Conservation (phyloP, 1,140 invertebrate genomes). For the Procambarus virginalis region DNA sequence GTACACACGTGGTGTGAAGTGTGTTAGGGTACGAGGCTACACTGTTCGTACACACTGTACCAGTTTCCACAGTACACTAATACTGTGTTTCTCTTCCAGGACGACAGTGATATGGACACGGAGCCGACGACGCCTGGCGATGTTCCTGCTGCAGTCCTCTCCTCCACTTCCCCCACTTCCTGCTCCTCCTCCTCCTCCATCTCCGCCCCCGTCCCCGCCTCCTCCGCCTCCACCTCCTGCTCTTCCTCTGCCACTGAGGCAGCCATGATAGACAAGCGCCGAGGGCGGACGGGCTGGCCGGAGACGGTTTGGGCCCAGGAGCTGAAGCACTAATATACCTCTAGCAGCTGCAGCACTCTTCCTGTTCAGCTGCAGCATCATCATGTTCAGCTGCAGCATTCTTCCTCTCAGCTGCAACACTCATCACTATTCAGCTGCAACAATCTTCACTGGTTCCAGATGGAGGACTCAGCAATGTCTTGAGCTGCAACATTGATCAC, state of each 20-base stretch:
- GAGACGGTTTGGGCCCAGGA: conserved; percentile 57
- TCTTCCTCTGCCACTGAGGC: neutral
- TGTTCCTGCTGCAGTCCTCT: neutral
- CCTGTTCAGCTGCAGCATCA: neutral
- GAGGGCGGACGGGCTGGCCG: conserved; percentile 54
- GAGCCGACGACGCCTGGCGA: conserved; percentile 13
- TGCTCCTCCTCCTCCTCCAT: neutral
- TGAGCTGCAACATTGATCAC: no score
- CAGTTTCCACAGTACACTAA: no score
- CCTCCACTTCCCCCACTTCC: neutral
- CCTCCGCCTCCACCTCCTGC: neutral
- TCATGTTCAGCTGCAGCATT: neutral
- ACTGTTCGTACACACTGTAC: no score
- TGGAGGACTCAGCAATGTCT: no score
- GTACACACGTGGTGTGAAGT: no score
- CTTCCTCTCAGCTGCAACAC: neutral
- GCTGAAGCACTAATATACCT: conserved; percentile 44
- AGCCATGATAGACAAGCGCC: conserved; percentile 11
- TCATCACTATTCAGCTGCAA: no score
- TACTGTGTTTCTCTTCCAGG: neutral
- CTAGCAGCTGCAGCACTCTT: neutral
- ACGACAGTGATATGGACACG: conserved; percentile 55
- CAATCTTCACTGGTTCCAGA: no score
- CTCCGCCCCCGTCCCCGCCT: neutral
- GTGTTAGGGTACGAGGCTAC: no score